A percentile compares a stretch with the other conserved stretches of the same genome.
These are phyloP conservation scores for Podarcis siculus DNA, from an alignment of 2,797 vertebrate species.

Conservation along the genomic window DNA sequence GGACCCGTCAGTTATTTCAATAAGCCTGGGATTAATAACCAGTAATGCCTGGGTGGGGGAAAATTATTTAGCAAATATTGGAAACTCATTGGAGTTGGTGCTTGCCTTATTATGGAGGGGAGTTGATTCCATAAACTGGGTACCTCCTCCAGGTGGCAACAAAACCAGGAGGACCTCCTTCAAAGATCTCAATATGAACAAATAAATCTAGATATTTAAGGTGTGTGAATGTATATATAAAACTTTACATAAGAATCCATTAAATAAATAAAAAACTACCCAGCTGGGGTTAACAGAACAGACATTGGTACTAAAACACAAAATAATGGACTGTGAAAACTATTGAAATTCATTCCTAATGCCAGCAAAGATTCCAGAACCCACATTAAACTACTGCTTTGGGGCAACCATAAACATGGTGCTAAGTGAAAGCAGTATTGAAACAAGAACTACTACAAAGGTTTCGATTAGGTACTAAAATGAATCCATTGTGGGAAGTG, in stretches of 20 bases:
- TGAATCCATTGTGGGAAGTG: neutral
- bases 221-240: neutral
- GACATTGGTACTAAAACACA: neutral
- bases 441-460: neutral
- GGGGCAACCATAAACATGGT: fast-evolving
- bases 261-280: neutral
- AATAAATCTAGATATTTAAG: neutral
- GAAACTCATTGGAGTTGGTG: too few species aligned
- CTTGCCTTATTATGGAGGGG: too few species aligned
- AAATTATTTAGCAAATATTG: too few species aligned
- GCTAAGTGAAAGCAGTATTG: neutral
- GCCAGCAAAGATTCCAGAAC: neutral
- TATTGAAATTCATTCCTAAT: neutral
- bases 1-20: too few species aligned
- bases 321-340: neutral
- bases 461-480: neutral
- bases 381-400: neutral
- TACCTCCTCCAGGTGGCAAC: too few species aligned
- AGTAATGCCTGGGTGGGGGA: too few species aligned
- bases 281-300: neutral
- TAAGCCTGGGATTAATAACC: too few species aligned
- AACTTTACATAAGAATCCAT: neutral
- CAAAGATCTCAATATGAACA: neutral
- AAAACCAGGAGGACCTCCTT: too few species aligned
- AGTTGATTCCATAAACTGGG: too few species aligned